A percentile compares a stretch with the other conserved stretches of the same genome.
These are phyloP conservation scores for Sitta carolinensis DNA, from an alignment of 2,797 vertebrate genomes.

Conservation along the genomic window DNA sequence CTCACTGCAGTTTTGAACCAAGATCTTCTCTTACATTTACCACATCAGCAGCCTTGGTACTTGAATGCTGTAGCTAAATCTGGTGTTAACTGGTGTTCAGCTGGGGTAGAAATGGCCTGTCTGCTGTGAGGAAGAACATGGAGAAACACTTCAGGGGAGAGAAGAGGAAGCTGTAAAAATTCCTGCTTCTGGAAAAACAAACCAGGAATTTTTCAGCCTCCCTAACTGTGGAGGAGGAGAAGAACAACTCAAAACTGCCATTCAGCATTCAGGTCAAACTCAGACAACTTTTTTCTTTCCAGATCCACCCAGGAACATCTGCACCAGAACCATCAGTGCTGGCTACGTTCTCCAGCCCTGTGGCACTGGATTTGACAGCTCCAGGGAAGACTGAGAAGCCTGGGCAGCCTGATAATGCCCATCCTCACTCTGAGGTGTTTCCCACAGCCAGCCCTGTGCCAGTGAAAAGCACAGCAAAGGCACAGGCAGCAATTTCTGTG, in stretches of 20 bases:
- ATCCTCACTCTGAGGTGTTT: background rate
- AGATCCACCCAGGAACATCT: slow-evolving; percentile 28
- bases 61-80: background rate
- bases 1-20: background rate
- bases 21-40: background rate
- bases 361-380: slow-evolving; percentile 49
- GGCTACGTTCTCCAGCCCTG: slow-evolving; percentile 38
- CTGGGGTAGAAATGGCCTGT: background rate
- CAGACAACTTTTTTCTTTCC: slow-evolving; percentile 45
- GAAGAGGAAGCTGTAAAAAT: background rate
- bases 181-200: background rate
- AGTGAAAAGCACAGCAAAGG: slow-evolving; percentile 4
- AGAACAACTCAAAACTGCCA: background rate
- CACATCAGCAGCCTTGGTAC: background rate
- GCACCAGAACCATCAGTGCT: background rate
- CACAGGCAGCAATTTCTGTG: background rate
- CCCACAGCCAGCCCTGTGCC: background rate
- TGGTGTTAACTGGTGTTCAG: background rate
- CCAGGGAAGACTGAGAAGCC: slow-evolving; percentile 66
- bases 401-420: slow-evolving; percentile 52
- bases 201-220: background rate
- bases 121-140: background rate
- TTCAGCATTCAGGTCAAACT: background rate
- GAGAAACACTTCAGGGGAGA: background rate
- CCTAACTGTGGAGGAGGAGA: background rate